Evolutionary conservation across 2,113 vertebrate species (phyloP).

Genomic region (Onychorhynchus coronatus): DNA sequence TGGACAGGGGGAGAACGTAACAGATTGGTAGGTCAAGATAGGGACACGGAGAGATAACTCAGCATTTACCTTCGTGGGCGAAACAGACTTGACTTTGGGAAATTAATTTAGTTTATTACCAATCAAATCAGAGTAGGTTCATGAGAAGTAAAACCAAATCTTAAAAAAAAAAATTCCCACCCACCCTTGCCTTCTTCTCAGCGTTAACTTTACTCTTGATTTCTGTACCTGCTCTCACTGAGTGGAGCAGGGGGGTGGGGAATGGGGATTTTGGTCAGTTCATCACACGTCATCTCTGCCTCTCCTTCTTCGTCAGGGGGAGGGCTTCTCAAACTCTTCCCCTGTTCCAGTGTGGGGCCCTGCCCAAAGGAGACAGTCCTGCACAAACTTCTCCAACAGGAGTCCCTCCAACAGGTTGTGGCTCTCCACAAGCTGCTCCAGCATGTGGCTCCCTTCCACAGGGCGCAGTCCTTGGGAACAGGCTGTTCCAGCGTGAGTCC

Average conservation of each 20-base stretch:
- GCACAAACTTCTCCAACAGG: background rate
- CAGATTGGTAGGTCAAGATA: background rate
- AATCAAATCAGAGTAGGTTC: background rate
- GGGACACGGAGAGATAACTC: background rate
- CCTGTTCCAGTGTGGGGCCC: background rate
- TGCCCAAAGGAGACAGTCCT: background rate
- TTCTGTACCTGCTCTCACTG: background rate
- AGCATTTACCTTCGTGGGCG: background rate
- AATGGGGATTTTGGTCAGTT: background rate
- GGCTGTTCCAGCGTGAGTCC: fast-evolving
- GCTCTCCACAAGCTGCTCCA: background rate
- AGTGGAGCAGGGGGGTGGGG: background rate
- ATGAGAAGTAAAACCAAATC: background rate
- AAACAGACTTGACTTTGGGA: background rate
- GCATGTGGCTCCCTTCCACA: background rate
- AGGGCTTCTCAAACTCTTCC: background rate
- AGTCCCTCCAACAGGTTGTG: background rate
- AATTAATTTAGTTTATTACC: background rate
- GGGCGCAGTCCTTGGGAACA: background rate
- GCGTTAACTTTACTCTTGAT: background rate
- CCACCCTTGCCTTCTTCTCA: background rate
- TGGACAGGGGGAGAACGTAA: background rate
- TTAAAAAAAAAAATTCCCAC: background rate
- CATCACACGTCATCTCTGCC: fast-evolving
- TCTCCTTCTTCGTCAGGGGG: background rate